These are phyloP conservation scores for Drosophila helvetica DNA, from an alignment of 2,888 invertebrate genomes.

Conservation along the genomic window DNA sequence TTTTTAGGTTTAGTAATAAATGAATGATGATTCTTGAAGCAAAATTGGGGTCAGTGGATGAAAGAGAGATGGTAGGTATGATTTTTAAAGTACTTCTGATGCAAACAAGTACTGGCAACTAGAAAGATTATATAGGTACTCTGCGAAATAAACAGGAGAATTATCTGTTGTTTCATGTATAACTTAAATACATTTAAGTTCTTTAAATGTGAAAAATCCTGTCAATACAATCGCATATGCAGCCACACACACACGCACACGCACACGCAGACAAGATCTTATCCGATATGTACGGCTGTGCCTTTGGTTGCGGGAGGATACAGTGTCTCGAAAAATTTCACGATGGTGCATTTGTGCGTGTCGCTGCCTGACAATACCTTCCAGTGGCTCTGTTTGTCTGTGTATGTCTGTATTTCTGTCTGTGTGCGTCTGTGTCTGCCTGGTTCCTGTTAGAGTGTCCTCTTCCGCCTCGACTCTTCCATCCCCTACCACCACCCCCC, in stretches of 20 bases:
- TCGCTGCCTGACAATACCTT: constrained; percentile 16
- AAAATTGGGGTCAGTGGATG: not conserved
- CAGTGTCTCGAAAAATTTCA: constrained; percentile 58
- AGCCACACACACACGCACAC: not conserved
- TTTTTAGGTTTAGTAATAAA: not conserved
- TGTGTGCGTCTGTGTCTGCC: not conserved
- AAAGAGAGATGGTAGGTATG: not conserved
- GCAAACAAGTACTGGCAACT: too few species aligned
- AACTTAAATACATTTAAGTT: too few species aligned
- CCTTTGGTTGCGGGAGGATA: constrained; percentile 11
- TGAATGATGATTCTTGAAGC: too few species aligned
- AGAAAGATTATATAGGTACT: too few species aligned
- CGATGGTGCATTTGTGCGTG: constrained; percentile 50
- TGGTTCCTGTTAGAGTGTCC: constrained; percentile 22
- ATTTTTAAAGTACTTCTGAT: too few species aligned
- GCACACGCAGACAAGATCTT: not conserved
- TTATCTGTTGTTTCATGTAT: too few species aligned
- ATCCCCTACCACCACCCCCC: too few species aligned
- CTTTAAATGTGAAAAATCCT: not conserved
- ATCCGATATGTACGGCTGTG: constrained; percentile 12
- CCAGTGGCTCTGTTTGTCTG: not conserved
- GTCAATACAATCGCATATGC: not conserved
- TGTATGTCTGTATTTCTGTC: constrained; percentile 5
- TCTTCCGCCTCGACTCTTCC: constrained; percentile 3
- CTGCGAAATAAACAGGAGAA: too few species aligned